phyloP scores from a whole-genome alignment of 2,888 invertebrate genomes.

The Drosophila recens region DNA sequence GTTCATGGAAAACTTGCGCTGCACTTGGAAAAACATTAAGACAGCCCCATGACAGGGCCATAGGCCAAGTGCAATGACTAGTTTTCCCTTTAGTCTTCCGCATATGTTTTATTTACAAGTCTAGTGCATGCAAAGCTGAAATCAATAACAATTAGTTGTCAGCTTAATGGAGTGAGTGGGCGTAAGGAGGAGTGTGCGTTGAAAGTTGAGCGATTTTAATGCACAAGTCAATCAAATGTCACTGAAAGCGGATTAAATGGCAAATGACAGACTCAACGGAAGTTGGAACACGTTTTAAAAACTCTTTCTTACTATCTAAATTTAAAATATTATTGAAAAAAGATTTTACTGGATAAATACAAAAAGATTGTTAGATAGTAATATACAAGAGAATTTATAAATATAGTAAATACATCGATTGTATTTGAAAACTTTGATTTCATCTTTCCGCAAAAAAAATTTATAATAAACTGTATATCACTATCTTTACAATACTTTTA shows the following conservation, averaged over 20 bases:
- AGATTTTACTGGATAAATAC: background rate
- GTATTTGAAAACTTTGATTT: background rate
- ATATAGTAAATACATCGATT: background rate
- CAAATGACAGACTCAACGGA: background rate
- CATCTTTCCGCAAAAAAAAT: background rate
- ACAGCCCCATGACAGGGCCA: constrained; percentile 10
- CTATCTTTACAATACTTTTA: too few species aligned
- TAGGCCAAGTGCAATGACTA: constrained; percentile 21
- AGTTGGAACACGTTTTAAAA: background rate
- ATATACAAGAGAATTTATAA: background rate
- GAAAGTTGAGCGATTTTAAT: constrained; percentile 33
- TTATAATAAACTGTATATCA: too few species aligned
- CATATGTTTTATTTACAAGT: constrained; percentile 30
- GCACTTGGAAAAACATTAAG: constrained; percentile 22
- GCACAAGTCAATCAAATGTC: constrained; percentile 33
- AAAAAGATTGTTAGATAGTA: too few species aligned
- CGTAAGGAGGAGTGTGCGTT: background rate
- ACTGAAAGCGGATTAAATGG: constrained; percentile 21
- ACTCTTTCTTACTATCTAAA: background rate
- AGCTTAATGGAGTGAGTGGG: constrained; percentile 20
- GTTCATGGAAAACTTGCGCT: constrained; percentile 16
- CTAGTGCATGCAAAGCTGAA: constrained; percentile 36
- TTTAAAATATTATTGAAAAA: background rate
- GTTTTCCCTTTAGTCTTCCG: constrained; percentile 31
- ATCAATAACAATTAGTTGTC: constrained; percentile 64